Conservation (phyloP, 2,888 invertebrate genomes). For the Galerucella nymphaeae region DNA sequence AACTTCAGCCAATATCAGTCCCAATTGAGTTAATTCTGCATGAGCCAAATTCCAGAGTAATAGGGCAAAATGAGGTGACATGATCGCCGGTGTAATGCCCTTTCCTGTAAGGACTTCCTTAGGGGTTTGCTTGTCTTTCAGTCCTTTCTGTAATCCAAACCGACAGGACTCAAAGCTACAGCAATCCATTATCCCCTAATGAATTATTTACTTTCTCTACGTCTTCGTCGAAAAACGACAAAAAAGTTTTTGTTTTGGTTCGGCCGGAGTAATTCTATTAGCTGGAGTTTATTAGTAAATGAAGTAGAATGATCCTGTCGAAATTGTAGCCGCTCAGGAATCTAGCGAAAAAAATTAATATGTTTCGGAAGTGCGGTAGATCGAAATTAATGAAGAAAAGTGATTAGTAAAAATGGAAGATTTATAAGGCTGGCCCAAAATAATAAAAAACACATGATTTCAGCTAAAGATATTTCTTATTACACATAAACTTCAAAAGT, state of each 20-base stretch:
- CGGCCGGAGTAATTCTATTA: slow-evolving; percentile 31
- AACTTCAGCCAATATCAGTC: slow-evolving; percentile 36
- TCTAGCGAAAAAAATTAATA: slow-evolving; percentile 22
- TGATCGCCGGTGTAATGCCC: slow-evolving; percentile 46
- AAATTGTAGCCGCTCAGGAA: slow-evolving; percentile 19
- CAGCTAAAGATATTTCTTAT: no score
- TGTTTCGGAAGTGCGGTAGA: slow-evolving; percentile 14
- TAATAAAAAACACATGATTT: no score
- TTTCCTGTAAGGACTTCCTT: slow-evolving; percentile 47
- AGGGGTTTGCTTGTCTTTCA: slow-evolving; percentile 54
- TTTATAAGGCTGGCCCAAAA: no score
- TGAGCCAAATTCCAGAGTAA: slow-evolving; percentile 29
- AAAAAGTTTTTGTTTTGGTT: slow-evolving; percentile 33
- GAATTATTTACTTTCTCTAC: slow-evolving; percentile 45
- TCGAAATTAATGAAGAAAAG: slow-evolving; percentile 7
- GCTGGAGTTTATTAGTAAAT: slow-evolving; percentile 31
- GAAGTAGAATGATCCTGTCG: slow-evolving; percentile 35
- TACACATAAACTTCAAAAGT: no score
- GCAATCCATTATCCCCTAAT: slow-evolving; percentile 55
- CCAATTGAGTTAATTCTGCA: slow-evolving; percentile 32
- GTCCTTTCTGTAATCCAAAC: slow-evolving; percentile 53
- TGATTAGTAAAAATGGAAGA: not conserved
- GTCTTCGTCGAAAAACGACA: slow-evolving; percentile 24
- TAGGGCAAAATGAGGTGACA: slow-evolving; percentile 45
- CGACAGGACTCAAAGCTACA: slow-evolving; percentile 49